phyloP scores from a whole-genome alignment of 2,888 invertebrate genomes.

The Nemurella pictetii region DNA sequence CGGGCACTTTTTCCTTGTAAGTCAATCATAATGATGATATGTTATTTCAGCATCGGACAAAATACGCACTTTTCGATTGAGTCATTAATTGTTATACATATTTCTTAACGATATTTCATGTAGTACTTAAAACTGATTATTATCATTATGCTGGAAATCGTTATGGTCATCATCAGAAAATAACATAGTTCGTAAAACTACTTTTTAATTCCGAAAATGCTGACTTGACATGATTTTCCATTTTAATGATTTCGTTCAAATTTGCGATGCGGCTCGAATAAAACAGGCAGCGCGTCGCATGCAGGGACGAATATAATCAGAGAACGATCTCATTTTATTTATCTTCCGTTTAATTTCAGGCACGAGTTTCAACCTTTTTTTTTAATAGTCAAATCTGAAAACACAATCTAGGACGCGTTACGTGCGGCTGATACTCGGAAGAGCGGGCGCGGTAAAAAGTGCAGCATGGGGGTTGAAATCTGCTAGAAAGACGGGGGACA shows the following conservation, averaged over 20 bases:
- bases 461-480: not conserved
- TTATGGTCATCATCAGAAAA: not conserved
- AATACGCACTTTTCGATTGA: not conserved
- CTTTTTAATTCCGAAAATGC: not conserved
- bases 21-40: not conserved
- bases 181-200: not conserved
- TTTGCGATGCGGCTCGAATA: not conserved
- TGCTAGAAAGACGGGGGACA: not conserved
- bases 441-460: not conserved
- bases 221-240: not conserved
- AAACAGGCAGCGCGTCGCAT: not conserved
- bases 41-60: not conserved
- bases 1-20: not conserved
- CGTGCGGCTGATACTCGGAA: not conserved
- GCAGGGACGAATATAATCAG: not conserved
- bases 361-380: not conserved
- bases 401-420: not conserved
- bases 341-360: not conserved
- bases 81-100: not conserved
- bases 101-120: not conserved
- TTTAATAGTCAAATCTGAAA: not conserved
- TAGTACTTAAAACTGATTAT: not conserved
- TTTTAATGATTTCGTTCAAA: not conserved
- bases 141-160: not conserved
- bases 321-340: not conserved